Conservation (phyloP, 2,888 invertebrate species). For the Deladenus siricidicola region DNA sequence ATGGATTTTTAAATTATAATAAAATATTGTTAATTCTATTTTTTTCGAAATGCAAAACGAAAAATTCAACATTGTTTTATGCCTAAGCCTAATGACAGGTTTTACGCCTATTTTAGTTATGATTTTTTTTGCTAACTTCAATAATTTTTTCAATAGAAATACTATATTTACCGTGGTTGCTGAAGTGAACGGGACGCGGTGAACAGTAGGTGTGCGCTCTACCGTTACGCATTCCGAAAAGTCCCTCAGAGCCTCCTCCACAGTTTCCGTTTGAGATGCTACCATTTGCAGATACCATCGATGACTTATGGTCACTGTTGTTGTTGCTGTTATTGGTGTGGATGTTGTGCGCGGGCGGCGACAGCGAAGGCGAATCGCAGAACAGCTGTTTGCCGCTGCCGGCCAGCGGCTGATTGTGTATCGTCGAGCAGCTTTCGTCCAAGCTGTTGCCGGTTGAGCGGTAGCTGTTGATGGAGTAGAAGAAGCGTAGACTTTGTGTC, state of each 20-base stretch:
- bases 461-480: constrained; percentile 47
- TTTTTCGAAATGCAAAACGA: too few relatives aligned
- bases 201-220: constrained; percentile 28
- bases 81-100: too few relatives aligned
- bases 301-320: background rate
- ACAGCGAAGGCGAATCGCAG: background rate
- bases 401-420: background rate
- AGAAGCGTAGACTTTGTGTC: constrained; percentile 44
- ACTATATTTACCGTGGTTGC: too few relatives aligned
- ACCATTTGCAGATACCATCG: background rate
- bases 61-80: too few relatives aligned
- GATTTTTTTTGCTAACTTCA: too few relatives aligned
- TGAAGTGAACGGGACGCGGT: too few relatives aligned
- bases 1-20: too few relatives aligned
- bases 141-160: too few relatives aligned
- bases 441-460: constrained; percentile 39
- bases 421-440: constrained; percentile 26
- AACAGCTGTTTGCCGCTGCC: background rate
- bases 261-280: constrained; percentile 8
- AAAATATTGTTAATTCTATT: too few relatives aligned
- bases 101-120: too few relatives aligned
- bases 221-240: constrained; percentile 24
- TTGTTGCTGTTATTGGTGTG: constrained; percentile 2
- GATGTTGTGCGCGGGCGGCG: constrained; percentile 3
- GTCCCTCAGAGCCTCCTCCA: constrained; percentile 6